phyloP scores from a whole-genome alignment of 2,888 invertebrate species.

The Atrina japonica region DNA sequence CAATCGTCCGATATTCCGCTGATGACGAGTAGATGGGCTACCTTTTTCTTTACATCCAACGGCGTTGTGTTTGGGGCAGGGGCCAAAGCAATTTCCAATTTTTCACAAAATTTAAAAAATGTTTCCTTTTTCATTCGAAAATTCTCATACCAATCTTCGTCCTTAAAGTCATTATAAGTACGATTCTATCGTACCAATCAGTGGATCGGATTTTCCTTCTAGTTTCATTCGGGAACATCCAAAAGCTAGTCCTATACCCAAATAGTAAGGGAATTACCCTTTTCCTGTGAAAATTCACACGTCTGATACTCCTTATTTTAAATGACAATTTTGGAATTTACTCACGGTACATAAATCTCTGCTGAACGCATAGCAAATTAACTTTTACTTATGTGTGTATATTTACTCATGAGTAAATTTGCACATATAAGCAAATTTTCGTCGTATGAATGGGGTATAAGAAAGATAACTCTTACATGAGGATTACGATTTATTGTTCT shows the following conservation, averaged over 20 bases:
- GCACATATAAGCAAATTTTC: no score
- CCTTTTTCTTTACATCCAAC: slow-evolving; percentile 15
- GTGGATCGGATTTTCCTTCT: not conserved
- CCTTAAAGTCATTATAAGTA: not conserved
- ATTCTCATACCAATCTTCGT: not conserved
- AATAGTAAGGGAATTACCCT: slow-evolving; percentile 2
- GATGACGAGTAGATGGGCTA: slow-evolving; percentile 23
- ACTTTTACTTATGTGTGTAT: no score
- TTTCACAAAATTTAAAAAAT: slow-evolving; percentile 5
- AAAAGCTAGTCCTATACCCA: slow-evolving; percentile 2
- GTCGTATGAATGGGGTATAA: no score
- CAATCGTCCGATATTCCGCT: slow-evolving; percentile 20
- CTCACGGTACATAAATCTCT: no score
- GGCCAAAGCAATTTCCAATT: not conserved
- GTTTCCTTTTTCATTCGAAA: slow-evolving; percentile 6
- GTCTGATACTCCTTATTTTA: no score
- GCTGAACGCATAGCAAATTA: no score
- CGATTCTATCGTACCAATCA: slow-evolving; percentile 1
- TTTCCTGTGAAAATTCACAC: slow-evolving; percentile 1
- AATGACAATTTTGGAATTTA: no score
- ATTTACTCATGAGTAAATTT: no score
- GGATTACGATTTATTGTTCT: no score
- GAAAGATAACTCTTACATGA: no score
- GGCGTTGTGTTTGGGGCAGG: not conserved
- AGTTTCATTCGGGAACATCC: slow-evolving; percentile 7